These are phyloP conservation scores for Phallusia fumigata DNA, from an alignment of 23 tunicate species.

Conservation along the genomic window DNA sequence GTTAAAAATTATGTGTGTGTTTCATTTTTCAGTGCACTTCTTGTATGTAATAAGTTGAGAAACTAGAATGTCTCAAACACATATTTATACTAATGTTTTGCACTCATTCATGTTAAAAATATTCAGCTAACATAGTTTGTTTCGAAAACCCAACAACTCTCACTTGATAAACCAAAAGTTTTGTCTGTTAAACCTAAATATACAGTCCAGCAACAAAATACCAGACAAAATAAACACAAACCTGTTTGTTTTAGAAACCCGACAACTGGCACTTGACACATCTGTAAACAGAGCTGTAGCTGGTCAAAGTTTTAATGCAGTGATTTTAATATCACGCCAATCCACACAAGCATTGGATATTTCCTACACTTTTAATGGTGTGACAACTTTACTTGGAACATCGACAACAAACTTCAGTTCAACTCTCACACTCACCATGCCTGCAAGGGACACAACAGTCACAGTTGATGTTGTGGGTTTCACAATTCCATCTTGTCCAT, in stretches of 20 bases:
- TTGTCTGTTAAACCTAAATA: too few species aligned
- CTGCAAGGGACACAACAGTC: neutral
- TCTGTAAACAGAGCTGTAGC: neutral
- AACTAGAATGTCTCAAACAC: too few species aligned
- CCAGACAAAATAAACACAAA: too few species aligned
- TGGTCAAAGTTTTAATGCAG: neutral
- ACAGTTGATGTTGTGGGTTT: neutral
- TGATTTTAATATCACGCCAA: neutral
- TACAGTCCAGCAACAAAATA: too few species aligned
- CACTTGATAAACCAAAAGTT: too few species aligned
- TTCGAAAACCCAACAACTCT: too few species aligned
- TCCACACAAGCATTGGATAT: neutral
- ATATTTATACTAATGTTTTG: too few species aligned
- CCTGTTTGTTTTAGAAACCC: neutral
- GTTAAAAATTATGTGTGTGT: too few species aligned
- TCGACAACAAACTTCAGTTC: neutral
- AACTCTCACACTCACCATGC: neutral
- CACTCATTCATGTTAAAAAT: too few species aligned
- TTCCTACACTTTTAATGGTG: neutral
- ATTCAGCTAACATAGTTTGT: too few species aligned
- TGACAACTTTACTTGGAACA: neutral
- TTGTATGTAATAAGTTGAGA: too few species aligned
- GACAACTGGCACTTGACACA: neutral
- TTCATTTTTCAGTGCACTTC: too few species aligned
- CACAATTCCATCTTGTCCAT: neutral